These are phyloP conservation scores for Saguinus midas DNA, from an alignment of 2,113 vertebrate species.

Conservation along the genomic window DNA sequence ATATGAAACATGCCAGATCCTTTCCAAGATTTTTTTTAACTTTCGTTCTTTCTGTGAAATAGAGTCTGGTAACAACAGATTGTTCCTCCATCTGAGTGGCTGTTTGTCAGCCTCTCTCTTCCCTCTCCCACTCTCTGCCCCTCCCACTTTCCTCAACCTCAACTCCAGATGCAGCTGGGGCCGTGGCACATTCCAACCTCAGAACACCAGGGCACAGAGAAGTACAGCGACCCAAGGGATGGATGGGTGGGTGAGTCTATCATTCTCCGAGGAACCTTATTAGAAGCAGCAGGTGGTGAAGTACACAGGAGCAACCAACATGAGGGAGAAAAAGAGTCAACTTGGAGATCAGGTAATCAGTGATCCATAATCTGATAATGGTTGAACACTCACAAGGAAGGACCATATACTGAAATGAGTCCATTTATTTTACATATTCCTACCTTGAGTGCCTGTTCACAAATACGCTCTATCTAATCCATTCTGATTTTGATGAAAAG, in stretches of 20 bases:
- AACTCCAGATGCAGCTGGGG: background rate
- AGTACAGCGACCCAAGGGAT: background rate
- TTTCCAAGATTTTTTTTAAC: background rate
- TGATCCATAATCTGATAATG: background rate
- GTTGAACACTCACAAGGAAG: fast-evolving
- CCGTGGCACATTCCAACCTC: background rate
- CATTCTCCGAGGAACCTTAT: background rate
- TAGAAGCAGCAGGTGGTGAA: background rate
- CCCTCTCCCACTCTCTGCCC: background rate
- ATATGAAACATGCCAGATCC: background rate
- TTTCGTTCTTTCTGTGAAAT: background rate
- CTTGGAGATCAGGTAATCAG: background rate
- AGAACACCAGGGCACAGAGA: background rate
- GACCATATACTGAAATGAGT: background rate
- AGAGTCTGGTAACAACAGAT: background rate
- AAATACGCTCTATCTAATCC: background rate
- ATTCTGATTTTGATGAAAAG: background rate
- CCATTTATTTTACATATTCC: background rate
- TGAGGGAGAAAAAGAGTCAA: background rate
- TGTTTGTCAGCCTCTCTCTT: background rate
- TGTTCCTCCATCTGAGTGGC: background rate
- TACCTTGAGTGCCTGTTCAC: background rate
- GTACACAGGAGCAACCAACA: background rate
- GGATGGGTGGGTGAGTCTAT: no score
- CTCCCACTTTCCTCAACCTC: background rate